phyloP scores from a whole-genome alignment of 2,113 vertebrate genomes.

The Nesoenas mayeri region DNA sequence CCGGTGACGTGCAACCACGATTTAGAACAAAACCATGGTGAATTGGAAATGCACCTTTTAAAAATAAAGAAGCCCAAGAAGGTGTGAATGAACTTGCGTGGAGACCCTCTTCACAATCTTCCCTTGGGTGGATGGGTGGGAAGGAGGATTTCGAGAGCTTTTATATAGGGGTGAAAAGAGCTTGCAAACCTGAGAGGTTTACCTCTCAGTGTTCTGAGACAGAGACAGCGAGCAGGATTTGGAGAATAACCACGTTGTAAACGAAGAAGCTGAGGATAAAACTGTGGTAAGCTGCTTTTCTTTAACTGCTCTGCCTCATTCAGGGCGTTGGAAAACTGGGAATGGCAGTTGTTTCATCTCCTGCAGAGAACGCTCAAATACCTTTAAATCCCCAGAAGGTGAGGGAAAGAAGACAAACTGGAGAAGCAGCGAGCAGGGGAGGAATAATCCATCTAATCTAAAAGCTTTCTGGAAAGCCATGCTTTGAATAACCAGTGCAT shows the following conservation, averaged over 20 bases:
- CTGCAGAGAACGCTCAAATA: not conserved
- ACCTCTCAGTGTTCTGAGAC: not conserved
- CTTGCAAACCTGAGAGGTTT: not conserved
- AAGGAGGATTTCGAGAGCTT: not conserved
- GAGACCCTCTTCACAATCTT: not conserved
- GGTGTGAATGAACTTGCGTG: not conserved
- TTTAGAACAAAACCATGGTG: not conserved
- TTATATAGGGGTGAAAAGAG: not conserved
- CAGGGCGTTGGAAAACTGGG: not conserved
- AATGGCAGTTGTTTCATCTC: conserved; percentile 11
- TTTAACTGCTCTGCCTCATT: not conserved
- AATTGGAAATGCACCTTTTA: not conserved
- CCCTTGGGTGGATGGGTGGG: not conserved
- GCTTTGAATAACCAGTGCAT: conserved; percentile 22
- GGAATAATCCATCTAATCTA: not conserved
- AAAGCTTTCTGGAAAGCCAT: conserved; percentile 8
- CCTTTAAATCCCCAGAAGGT: conserved; percentile 14
- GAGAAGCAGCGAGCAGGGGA: not conserved
- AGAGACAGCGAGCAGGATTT: not conserved
- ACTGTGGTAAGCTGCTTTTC: conserved; percentile 5
- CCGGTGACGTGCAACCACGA: not conserved
- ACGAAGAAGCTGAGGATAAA: conserved; percentile 19
- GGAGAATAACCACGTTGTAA: not conserved
- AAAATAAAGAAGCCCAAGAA: not conserved
- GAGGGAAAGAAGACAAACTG: conserved; percentile 1